Percentiles rank a stretch among this genome's conserved stretches.
These are phyloP conservation scores for rabbit (Oryctolagus cuniculus) DNA, from an alignment of 2,113 vertebrate species.

Conservation along the genomic window DNA sequence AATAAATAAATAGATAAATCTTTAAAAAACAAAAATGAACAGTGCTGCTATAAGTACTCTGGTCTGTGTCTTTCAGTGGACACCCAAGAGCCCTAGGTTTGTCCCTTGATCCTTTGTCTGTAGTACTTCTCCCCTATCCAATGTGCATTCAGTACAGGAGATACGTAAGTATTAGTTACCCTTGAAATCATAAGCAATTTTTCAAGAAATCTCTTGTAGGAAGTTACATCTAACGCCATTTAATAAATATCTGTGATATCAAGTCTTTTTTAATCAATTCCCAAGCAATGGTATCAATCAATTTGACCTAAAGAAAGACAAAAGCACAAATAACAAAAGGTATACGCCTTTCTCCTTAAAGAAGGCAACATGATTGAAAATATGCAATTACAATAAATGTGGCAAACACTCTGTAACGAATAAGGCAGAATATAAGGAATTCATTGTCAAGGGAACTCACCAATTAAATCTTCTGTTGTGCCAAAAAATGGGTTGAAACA, in stretches of 20 bases:
- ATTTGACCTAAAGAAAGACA: background rate
- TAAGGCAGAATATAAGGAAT: background rate
- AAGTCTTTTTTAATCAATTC: background rate
- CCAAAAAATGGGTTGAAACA: accelerated
- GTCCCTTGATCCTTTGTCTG: background rate
- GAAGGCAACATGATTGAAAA: background rate
- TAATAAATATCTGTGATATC: background rate
- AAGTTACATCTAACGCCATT: background rate
- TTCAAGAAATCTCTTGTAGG: background rate
- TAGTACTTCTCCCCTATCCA: background rate
- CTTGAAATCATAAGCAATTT: background rate
- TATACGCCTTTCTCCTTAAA: background rate
- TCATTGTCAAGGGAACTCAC: background rate
- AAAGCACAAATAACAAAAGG: background rate
- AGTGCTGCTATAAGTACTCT: no score
- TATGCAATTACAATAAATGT: background rate
- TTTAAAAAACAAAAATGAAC: background rate
- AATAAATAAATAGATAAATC: no score
- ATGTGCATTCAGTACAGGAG: background rate
- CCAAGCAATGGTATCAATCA: background rate
- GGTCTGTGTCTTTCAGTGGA: background rate
- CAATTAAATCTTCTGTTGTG: background rate
- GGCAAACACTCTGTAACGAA: background rate
- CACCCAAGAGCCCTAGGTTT: background rate
- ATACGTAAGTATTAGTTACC: background rate